Conservation (phyloP, 2,888 invertebrate species). For the Microctonus aethiopoides region DNA sequence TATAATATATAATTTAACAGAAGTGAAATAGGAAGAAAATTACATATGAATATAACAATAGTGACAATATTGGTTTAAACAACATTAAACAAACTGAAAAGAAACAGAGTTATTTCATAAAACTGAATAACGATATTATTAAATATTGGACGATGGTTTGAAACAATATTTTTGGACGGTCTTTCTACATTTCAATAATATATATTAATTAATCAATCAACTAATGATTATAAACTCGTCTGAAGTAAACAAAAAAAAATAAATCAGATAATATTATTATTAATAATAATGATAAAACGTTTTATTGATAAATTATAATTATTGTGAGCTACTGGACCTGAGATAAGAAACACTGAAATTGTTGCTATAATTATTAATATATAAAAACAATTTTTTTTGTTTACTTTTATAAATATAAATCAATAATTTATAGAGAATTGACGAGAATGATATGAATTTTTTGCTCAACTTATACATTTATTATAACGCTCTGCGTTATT, state of each 20-base stretch:
- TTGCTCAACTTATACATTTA: not conserved
- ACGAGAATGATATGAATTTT: not conserved
- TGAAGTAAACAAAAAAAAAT: not conserved
- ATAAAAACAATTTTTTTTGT: not conserved
- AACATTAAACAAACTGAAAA: not conserved
- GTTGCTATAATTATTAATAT: not conserved
- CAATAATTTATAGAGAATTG: not conserved
- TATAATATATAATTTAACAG: not conserved
- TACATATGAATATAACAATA: not conserved
- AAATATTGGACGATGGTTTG: not conserved
- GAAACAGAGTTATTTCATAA: too few relatives aligned
- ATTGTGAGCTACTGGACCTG: not conserved
- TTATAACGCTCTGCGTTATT: not conserved
- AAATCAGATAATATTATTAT: not conserved
- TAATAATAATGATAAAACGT: not conserved
- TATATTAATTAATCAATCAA: not conserved
- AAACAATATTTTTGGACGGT: conserved; percentile 3
- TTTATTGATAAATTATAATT: not conserved
- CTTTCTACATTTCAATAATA: not conserved
- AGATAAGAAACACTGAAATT: not conserved
- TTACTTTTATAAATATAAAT: too few relatives aligned
- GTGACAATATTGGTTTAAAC: not conserved
- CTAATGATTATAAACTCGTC: too few relatives aligned
- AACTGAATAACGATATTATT: not conserved
- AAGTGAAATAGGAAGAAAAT: not conserved